These are phyloP conservation scores for Stylophora pistillata DNA, from an alignment of 64 coral and sea anemone species.

Conservation along the genomic window DNA sequence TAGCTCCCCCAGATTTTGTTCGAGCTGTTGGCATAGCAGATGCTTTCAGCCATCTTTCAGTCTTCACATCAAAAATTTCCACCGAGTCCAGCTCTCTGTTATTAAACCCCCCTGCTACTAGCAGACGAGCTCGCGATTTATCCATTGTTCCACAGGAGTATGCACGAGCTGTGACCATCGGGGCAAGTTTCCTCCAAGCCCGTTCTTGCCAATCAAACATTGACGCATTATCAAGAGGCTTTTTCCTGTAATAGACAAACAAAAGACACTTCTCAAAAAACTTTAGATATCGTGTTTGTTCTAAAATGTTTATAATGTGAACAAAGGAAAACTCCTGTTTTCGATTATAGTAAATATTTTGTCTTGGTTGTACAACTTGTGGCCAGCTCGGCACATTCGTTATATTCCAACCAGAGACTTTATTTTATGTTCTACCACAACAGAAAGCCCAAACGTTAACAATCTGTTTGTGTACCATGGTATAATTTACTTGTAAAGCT, in stretches of 20 bases:
- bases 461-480: too few relatives aligned
- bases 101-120: slow-evolving; percentile 64
- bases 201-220: slow-evolving; percentile 65
- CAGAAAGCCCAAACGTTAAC: too few relatives aligned
- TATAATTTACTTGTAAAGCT: too few relatives aligned
- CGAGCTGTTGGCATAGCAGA: slow-evolving; percentile 59
- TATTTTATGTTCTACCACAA: too few relatives aligned
- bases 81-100: slow-evolving; percentile 50
- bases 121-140: slow-evolving; percentile 44
- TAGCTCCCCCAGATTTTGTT: slow-evolving; percentile 52
- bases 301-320: too few relatives aligned
- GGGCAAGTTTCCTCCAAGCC: slow-evolving; percentile 48
- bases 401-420: too few relatives aligned
- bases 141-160: slow-evolving; percentile 55
- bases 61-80: slow-evolving; percentile 65
- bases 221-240: slow-evolving; percentile 30
- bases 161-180: slow-evolving; percentile 53
- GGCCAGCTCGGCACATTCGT: too few relatives aligned
- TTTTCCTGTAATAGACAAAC: slow-evolving; percentile 21
- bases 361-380: too few relatives aligned
- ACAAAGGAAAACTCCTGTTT: too few relatives aligned
- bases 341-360: too few relatives aligned
- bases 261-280: background rate
- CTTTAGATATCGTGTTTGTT: background rate
- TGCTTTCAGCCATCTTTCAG: slow-evolving; percentile 55